Evolutionary conservation across 2,797 vertebrate species (phyloP).

Genomic region (Sardinella longiceps): DNA sequence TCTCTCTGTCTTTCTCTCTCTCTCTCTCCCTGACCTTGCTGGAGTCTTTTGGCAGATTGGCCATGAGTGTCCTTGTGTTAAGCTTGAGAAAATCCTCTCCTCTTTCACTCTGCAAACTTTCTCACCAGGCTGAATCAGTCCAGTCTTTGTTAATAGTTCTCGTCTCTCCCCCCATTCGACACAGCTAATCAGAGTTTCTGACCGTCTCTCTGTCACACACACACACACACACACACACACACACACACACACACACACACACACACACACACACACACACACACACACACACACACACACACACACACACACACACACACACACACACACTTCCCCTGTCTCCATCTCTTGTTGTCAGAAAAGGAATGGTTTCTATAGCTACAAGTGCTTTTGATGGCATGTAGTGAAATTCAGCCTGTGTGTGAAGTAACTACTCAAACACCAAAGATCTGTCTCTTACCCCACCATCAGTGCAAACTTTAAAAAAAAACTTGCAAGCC

Average conservation of each 20-base stretch:
- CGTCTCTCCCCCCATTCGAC: conserved; percentile 44
- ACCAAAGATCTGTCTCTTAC: neutral
- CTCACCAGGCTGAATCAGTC: conserved; percentile 47
- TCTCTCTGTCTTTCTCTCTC: conserved; percentile 36
- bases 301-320: too few relatives aligned
- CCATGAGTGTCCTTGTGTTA: conserved; percentile 45
- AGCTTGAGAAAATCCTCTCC: conserved; percentile 50
- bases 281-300: neutral
- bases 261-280: conserved; percentile 35
- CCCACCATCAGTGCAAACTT: too few relatives aligned
- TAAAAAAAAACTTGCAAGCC: too few relatives aligned
- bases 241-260: neutral
- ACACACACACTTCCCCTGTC: neutral
- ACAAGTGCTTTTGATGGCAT: neutral
- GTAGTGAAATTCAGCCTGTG: neutral
- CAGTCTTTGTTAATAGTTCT: conserved; percentile 39
- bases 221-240: conserved; percentile 59
- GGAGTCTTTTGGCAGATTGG: conserved; percentile 62
- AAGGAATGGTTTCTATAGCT: neutral
- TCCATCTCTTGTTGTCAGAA: neutral
- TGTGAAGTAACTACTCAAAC: neutral
- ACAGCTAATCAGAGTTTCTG: conserved; percentile 26
- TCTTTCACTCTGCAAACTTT: conserved; percentile 54
- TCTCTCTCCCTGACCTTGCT: conserved; percentile 47
- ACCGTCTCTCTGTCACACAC: conserved; percentile 8